Evolutionary conservation across 2,113 vertebrate species (phyloP), one percentile per base, ranked within the genome.

Genomic region (Ptyas mucosa): DNA sequence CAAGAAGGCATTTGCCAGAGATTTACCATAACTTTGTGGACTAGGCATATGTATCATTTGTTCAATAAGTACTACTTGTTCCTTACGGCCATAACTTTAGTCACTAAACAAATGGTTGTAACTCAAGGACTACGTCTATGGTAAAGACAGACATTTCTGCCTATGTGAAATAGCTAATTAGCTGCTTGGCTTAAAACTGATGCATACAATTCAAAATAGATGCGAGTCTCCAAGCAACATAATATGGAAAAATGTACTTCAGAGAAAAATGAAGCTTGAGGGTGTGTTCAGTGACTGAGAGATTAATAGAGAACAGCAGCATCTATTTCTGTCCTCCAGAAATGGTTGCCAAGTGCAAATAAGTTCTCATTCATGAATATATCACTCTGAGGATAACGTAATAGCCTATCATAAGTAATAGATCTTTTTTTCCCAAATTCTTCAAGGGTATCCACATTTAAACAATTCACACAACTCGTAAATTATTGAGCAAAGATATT

Each of bases 321-420:
- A 81, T 81, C 69, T 81, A 81, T 81, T 39, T 39, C 7, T 81
- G 5, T 81, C 15, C 14, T 34, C 34, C 34, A 81, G 34, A 81
- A 81, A 39, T 81, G 69, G 69, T 81, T 34, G n/a, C 7, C n/a
- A 39, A 39, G 2, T 81, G 7, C 69, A 81, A 81, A 39, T 81
- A 81, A 75, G 69, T 34, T 34, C 15, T 34, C n/a, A 75, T 75
- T 75, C 14, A 18, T 0, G 29, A 0, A 58, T 85, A 57, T 87
- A 14, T 85, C 89, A 51, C 12, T 52, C 24, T 88, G 85, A 91
- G 11, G 24, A 55, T 34, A 85, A 57, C 61, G n/a, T 54, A 58
- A 43, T 20, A 87, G 49, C 43, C 23, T 57, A 57, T 43, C 46
- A 51, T 26, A 34, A 87, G 11, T 46, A 85, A 52, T 23, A 0